Base-by-base conservation (phyloP, 2,888 invertebrate species). In the Geotrupes spiniger region DNA sequence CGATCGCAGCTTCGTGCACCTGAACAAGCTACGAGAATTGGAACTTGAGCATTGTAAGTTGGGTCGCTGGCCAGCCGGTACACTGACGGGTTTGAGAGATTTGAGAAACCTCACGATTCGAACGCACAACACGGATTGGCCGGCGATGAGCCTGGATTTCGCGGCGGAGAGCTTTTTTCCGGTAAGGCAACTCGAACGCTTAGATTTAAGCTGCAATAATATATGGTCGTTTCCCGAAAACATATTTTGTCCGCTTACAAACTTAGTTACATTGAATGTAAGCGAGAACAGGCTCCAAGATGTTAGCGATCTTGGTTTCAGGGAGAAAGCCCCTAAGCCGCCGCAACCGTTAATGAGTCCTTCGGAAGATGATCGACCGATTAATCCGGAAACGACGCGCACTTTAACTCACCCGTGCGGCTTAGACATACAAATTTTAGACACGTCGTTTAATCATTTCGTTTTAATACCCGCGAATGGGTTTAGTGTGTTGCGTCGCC, bases 231-330 rank as follows among this genome's bases (percentile, higher is more conserved):
- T 92, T 69, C 91, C 92, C 15, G 89, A 89, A 64, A 85, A 85
- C 65, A 78, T 91, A 54, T 92, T 92, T 74, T 92, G 92, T 67
- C 83, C 89, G 2, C 73, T 92, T 60, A 85, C 84, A 28, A 90
- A 87, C 66, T 76, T 92, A 62, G 84, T 88, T 51, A 80, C 82
- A 55, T 75, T 94, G 58, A 94, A 94, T 70, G 84, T 93, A 61
- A 92, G 92, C 55, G 84, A 86, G 63, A 94, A 94, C 73, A 82
- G 89, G 57, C 76, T 94, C 54, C 92, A 92, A 75, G 92, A 93
- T 68, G 86, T 93, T 36, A 85, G 85, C 66, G 91, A 92, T 71
- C 77, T 93, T 61, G 89, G 91, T 28, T 92, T 92, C 69, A 78
- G 89, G 65, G 90, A 90, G 67, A 82, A 83, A 65, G 70, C 73